Evolutionary conservation across 1,140 invertebrate genomes (phyloP).

Genomic region (Papilio dardanus): DNA sequence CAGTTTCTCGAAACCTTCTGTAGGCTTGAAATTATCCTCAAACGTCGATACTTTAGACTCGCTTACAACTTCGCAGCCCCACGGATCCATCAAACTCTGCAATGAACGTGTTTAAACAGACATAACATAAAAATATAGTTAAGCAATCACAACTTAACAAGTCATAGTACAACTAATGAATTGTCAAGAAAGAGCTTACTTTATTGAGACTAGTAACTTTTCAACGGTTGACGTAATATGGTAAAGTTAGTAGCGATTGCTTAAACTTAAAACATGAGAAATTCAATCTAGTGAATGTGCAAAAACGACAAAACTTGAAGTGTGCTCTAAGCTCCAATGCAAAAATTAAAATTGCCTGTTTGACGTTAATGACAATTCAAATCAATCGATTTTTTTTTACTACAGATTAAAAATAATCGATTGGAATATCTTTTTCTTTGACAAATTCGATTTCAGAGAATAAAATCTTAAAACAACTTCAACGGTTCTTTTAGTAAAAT

Average conservation of each 20-base stretch:
- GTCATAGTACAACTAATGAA: not conserved
- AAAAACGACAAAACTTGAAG: constrained; percentile 10
- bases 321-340: not conserved
- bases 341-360: too few relatives aligned
- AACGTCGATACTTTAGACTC: constrained; percentile 56
- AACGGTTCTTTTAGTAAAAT: too few relatives aligned
- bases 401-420: constrained; percentile 33
- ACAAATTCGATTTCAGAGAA: too few relatives aligned
- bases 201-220: not conserved
- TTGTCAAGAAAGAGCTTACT: not conserved
- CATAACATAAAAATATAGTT: not conserved
- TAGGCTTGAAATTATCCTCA: constrained; percentile 73
- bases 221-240: not conserved
- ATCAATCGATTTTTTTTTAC: not conserved
- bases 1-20: constrained; percentile 56
- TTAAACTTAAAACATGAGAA: not conserved
- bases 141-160: not conserved
- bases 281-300: not conserved
- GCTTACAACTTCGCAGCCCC: constrained; percentile 63
- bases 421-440: not conserved
- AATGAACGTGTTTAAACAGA: constrained; percentile 34
- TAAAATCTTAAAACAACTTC: too few relatives aligned
- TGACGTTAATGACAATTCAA: not conserved
- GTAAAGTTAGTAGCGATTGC: not conserved
- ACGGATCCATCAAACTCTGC: constrained; percentile 77